Percentiles rank a stretch among this genome's conserved stretches.
Evolutionary conservation across 2,888 invertebrate species (phyloP).

Genomic region (Pristionchus japonicus): DNA sequence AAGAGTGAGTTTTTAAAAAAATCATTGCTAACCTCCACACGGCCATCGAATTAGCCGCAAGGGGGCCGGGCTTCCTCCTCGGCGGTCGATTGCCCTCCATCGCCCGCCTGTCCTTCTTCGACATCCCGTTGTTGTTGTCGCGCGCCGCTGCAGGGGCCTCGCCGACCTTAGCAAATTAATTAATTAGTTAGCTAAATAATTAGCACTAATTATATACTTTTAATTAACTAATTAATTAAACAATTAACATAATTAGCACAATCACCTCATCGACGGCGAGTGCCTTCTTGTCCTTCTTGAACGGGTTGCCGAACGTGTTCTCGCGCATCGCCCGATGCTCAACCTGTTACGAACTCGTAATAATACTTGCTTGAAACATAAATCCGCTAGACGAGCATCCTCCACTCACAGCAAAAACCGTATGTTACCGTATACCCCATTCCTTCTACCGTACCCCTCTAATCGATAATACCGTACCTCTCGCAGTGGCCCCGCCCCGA

Average conservation of each 20-base stretch:
- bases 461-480: conserved; percentile 46
- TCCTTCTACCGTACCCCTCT: background rate
- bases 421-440: background rate
- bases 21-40: conserved; percentile 40
- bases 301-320: conserved; percentile 99
- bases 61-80: conserved; percentile 45
- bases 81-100: conserved; percentile 42
- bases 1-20: too few species aligned
- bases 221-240: background rate
- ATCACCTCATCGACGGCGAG: conserved; percentile 69
- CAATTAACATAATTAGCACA: background rate
- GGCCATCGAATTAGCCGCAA: conserved; percentile 40
- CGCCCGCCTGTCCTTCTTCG: conserved; percentile 43
- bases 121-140: background rate
- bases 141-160: conserved; percentile 41
- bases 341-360: too few species aligned
- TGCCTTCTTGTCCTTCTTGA: conserved; percentile 91
- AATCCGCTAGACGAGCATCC: too few species aligned
- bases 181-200: too few species aligned
- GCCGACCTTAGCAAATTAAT: conserved; percentile 1
- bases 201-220: too few species aligned
- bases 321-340: conserved; percentile 94
- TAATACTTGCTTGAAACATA: too few species aligned
- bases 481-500: conserved; percentile 61
- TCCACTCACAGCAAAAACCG: too few species aligned